These are phyloP conservation scores for Perdita meconis DNA, from an alignment of 2,888 invertebrate species.

Conservation along the genomic window DNA sequence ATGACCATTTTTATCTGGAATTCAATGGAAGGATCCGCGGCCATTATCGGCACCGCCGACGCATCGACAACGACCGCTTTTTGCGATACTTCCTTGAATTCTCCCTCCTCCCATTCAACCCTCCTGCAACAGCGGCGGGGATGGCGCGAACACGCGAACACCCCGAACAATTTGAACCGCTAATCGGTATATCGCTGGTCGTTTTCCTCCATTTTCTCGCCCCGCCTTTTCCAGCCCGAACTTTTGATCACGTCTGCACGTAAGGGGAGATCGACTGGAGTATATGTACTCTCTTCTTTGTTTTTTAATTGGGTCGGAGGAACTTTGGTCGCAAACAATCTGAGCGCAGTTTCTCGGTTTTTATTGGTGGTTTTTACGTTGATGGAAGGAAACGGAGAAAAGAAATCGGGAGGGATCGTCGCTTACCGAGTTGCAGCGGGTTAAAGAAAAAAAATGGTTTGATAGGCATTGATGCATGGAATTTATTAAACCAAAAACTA, in stretches of 20 bases:
- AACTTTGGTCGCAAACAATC: not conserved
- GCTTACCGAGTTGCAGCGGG: too few relatives aligned
- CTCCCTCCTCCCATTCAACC: too few relatives aligned
- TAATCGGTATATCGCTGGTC: constrained; percentile 12
- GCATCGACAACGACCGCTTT: constrained; percentile 24
- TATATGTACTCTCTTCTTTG: not conserved
- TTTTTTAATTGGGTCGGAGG: not conserved
- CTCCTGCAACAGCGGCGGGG: too few relatives aligned
- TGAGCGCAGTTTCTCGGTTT: not conserved
- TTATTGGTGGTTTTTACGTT: not conserved
- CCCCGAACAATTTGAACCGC: not conserved
- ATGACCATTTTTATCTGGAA: constrained; percentile 50
- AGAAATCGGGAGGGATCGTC: too few relatives aligned
- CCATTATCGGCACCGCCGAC: constrained; percentile 26
- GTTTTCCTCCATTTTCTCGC: constrained; percentile 2
- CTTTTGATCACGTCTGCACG: constrained; percentile 3
- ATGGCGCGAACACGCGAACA: not conserved
- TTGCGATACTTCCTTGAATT: constrained; percentile 25
- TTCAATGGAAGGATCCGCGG: constrained; percentile 31
- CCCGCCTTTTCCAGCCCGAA: not conserved
- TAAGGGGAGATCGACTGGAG: not conserved
- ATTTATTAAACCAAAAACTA: too few relatives aligned
- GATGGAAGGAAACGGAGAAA: not conserved
- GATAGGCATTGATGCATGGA: too few relatives aligned
- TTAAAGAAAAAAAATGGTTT: too few relatives aligned